These are phyloP conservation scores for Toxotes jaculatrix DNA, from an alignment of 2,113 vertebrate genomes.

Conservation along the genomic window DNA sequence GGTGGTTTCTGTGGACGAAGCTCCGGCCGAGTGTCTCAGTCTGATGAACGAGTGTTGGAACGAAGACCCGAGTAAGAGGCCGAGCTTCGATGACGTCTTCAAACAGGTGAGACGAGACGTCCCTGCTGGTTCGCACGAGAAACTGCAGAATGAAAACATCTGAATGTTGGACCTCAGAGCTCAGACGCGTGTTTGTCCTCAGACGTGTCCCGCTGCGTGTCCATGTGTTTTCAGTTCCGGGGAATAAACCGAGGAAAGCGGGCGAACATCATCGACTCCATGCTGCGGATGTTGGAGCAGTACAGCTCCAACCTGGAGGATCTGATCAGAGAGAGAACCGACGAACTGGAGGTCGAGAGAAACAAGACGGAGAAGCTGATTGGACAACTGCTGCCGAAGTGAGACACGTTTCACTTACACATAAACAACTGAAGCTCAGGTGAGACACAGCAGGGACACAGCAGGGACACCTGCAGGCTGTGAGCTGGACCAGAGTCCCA, in stretches of 20 bases:
- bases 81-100: conserved; percentile 85
- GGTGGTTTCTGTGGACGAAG: conserved; percentile 86
- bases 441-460: neutral
- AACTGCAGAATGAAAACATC: neutral
- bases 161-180: no score
- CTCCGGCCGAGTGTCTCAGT: conserved; percentile 87
- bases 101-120: conserved; percentile 64
- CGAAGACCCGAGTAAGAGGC: conserved; percentile 85
- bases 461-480: neutral
- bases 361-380: conserved; percentile 89
- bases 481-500: no score
- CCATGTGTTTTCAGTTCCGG: conserved; percentile 83
- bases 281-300: conserved; percentile 91
- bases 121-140: neutral
- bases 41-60: conserved; percentile 91
- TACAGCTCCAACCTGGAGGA: conserved; percentile 92
- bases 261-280: conserved; percentile 90
- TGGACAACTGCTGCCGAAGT: conserved; percentile 90
- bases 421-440: neutral
- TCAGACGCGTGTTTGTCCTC: no score
- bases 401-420: neutral
- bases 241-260: conserved; percentile 87
- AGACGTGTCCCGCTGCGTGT: no score
- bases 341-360: conserved; percentile 90
- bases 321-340: conserved; percentile 89